A percentile compares a stretch with the other conserved stretches of the same genome.
phyloP scores from a whole-genome alignment of 1,140 invertebrate species.

The Asbolus verrucosus region DNA sequence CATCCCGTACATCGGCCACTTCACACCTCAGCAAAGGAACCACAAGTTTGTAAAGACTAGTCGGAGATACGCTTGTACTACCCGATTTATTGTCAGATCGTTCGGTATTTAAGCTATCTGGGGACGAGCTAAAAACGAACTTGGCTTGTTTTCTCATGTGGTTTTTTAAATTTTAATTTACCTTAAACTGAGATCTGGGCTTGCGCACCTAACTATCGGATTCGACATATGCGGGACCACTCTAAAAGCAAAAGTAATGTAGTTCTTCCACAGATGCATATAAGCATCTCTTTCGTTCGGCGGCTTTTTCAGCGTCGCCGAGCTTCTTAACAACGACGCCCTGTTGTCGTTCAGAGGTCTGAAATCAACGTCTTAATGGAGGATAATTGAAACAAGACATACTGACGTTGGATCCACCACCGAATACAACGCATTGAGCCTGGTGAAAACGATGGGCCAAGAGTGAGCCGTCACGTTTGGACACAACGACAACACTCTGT shows the following conservation, averaged over 20 bases:
- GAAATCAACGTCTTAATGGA: constrained; percentile 56
- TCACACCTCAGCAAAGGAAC: constrained; percentile 92
- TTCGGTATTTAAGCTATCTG: constrained; percentile 86
- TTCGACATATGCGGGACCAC: constrained; percentile 89
- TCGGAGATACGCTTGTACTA: constrained; percentile 76
- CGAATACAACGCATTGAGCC: constrained; percentile 90
- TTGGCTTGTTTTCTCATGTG: constrained; percentile 4
- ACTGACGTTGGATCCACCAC: constrained; percentile 96
- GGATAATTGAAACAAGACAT: not conserved
- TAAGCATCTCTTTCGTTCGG: constrained; percentile 92
- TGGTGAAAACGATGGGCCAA: constrained; percentile 95
- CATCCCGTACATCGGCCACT: constrained; percentile 90
- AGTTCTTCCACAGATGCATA: constrained; percentile 96
- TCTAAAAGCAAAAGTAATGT: constrained; percentile 93
- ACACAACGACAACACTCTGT: constrained; percentile 82
- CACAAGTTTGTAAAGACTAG: constrained; percentile 91
- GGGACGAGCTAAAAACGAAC: constrained; percentile 76
- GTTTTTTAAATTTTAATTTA: constrained; percentile 59
- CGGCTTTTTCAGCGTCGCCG: constrained; percentile 83
- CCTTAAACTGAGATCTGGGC: constrained; percentile 92
- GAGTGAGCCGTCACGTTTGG: constrained; percentile 88
- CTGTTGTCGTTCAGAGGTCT: constrained; percentile 97
- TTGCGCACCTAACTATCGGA: constrained; percentile 88
- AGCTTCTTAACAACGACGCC: constrained; percentile 87
- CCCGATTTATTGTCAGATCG: constrained; percentile 74